These are phyloP conservation scores for Vanessa atalanta DNA, from an alignment of 1,140 invertebrate genomes.

Conservation along the genomic window DNA sequence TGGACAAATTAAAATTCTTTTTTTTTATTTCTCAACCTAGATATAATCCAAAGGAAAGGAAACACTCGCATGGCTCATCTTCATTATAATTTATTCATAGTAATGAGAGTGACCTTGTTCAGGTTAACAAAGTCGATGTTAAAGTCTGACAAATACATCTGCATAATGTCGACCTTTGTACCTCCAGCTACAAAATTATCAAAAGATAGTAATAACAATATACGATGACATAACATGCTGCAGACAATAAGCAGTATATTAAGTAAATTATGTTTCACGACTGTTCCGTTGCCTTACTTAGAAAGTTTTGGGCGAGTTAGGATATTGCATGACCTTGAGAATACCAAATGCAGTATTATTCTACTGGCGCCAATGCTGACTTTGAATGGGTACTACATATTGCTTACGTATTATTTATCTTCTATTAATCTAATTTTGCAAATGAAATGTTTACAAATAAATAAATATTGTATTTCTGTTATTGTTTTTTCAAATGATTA, in stretches of 20 bases:
- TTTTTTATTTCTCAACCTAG: neutral
- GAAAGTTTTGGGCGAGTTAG: constrained; percentile 1
- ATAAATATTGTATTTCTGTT: too few species aligned
- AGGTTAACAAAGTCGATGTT: neutral
- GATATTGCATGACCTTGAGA: constrained; percentile 8
- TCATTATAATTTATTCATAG: constrained; percentile 6
- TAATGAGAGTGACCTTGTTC: neutral
- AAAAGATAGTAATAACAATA: neutral
- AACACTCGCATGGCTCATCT: neutral
- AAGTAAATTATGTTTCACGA: constrained; percentile 1
- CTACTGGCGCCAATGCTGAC: neutral
- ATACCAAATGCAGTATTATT: neutral
- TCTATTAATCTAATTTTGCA: neutral
- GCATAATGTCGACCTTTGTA: neutral
- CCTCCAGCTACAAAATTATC: neutral
- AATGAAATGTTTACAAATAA: too few species aligned
- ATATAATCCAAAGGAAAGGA: neutral
- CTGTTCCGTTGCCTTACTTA: constrained; percentile 1
- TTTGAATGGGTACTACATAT: neutral
- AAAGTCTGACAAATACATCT: neutral
- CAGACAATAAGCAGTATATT: constrained; percentile 8
- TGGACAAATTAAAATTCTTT: neutral
- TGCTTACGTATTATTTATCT: neutral
- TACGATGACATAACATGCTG: neutral
- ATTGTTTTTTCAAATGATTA: too few species aligned